Evolutionary conservation across 2,797 vertebrate species (phyloP), one percentile per base, ranked within the genome.

Genomic region (Gadopsis bispinosus): DNA sequence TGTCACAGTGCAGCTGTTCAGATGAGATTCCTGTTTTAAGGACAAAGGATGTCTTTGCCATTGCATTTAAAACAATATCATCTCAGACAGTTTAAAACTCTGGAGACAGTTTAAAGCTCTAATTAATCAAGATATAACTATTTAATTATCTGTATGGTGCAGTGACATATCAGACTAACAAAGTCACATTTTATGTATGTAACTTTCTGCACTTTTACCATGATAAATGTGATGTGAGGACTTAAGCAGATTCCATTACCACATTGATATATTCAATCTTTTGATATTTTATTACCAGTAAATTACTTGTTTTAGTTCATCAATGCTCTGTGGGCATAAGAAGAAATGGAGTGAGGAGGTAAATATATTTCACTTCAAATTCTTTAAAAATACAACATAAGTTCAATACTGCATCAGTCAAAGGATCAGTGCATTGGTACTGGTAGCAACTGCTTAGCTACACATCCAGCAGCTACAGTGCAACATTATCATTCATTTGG

Each of bases 201-300:
- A 26, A 29, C 14, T 19, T 62, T 68, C 5, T n/a, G 11, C 7
- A 64, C 3, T 35, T 41, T 59, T 35, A 29, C 7, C 9, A 35
- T 50, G 11, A 11, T 41, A 71, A 59, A 67, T 73, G 19, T 69
- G n/a, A 66, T 29, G n/a, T 45, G 43, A 79, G 39, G 45, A 41
- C 48, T 75, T 29, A 53, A 11, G 26, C 58, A 80, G 69, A 80
- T 79, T 75, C 75, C 22, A 55, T 56, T 45, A 6, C 16, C 43
- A 67, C 60, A 19, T 41, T 48, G 41, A 77, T 45, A n/a, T 43
- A 45, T 70, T 61, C 22, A 48, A 39, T 62, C 14, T 70, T 67
- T 61, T 62, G 20, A 41, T 26, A 16, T 71, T 75, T 68, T 43
- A 51, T 17, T 33, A 20, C 14, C 35, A 55, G 75, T 17, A 39